A percentile compares a stretch with the other conserved stretches of the same genome.
phyloP scores from a whole-genome alignment of 2,113 vertebrate species.

The Serinus canaria region DNA sequence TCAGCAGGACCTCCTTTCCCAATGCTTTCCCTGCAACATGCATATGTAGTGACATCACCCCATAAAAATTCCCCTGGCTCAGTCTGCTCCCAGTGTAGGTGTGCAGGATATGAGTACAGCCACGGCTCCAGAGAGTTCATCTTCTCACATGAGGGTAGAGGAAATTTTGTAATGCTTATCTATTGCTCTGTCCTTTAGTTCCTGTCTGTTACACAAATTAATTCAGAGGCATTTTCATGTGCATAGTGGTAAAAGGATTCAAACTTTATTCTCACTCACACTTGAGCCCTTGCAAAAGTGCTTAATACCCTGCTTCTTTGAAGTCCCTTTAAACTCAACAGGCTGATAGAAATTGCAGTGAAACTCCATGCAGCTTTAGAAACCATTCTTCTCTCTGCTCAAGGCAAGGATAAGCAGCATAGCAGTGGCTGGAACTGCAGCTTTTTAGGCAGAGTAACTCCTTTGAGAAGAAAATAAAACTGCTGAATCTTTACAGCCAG shows the following conservation, averaged over 20 bases:
- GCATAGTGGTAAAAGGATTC: not conserved
- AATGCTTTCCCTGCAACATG: not conserved
- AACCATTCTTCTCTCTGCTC: not conserved
- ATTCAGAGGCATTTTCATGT: not conserved
- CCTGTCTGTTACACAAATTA: not conserved
- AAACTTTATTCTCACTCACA: not conserved
- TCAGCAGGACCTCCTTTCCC: not conserved
- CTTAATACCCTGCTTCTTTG: not conserved
- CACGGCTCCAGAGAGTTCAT: rapidly evolving
- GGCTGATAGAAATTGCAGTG: not conserved
- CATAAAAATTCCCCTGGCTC: not conserved
- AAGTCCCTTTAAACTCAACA: not conserved
- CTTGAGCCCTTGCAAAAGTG: not conserved
- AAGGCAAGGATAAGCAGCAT: not conserved
- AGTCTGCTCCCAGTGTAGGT: not conserved
- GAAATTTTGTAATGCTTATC: not conserved
- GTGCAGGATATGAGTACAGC: not conserved
- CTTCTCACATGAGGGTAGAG: not conserved
- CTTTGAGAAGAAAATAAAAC: not conserved
- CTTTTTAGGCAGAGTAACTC: not conserved
- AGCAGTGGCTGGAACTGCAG: not conserved
- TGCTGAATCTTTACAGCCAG: not conserved
- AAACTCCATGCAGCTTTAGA: not conserved
- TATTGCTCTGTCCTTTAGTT: not conserved
- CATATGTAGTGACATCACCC: not conserved